These are phyloP conservation scores for Epistrophe grossulariae DNA, from an alignment of 2,888 invertebrate genomes.

Conservation along the genomic window DNA sequence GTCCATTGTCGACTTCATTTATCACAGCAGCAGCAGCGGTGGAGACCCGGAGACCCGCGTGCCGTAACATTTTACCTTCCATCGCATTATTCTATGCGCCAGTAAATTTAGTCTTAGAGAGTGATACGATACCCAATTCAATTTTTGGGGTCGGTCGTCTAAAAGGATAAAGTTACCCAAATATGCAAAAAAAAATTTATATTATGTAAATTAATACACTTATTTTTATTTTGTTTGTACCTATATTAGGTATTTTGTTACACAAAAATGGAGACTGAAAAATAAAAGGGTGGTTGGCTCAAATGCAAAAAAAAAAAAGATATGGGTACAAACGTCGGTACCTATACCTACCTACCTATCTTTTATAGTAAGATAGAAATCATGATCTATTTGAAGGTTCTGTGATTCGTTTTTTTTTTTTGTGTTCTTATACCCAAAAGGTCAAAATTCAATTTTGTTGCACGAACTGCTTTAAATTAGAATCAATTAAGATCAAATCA, in stretches of 20 bases:
- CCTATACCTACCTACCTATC: too few relatives aligned
- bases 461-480: conserved; percentile 62
- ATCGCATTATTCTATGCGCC: conserved; percentile 30
- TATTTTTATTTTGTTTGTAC: conserved; percentile 7
- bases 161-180: conserved; percentile 59
- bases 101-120: conserved; percentile 11
- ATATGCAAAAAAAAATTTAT: conserved; percentile 50
- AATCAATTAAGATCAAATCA: conserved; percentile 64
- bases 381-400: conserved; percentile 49
- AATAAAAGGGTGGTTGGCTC: conserved; percentile 16
- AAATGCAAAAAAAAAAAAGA: neutral
- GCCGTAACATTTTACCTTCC: conserved; percentile 42
- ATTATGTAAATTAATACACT: conserved; percentile 54
- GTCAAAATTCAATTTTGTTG: conserved; percentile 46
- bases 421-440: conserved; percentile 5
- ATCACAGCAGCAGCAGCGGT: conserved; percentile 34
- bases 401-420: conserved; percentile 10
- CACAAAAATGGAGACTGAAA: conserved; percentile 23
- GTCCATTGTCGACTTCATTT: conserved; percentile 71
- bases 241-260: conserved; percentile 9
- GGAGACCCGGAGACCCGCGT: neutral
- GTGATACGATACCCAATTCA: conserved; percentile 9
- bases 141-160: neutral
- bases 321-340: neutral
- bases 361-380: conserved; percentile 35